A percentile compares a stretch with the other conserved stretches of the same genome.
phyloP scores from a whole-genome alignment of 1,140 invertebrate species.

The Papilio helenus region DNA sequence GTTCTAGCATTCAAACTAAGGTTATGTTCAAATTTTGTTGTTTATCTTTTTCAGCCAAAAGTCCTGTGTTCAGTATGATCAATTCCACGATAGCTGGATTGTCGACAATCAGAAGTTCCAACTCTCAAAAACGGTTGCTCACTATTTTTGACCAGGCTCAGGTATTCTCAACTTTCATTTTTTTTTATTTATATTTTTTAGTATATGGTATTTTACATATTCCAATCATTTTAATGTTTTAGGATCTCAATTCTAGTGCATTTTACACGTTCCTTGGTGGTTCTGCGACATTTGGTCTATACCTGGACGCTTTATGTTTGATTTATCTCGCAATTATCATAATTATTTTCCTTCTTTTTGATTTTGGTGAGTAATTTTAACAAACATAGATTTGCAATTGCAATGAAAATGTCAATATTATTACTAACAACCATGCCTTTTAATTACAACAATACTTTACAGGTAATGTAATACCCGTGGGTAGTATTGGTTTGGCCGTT shows the following conservation, averaged over 20 bases:
- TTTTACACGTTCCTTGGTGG: conserved; percentile 72
- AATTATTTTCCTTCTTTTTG: conserved; percentile 66
- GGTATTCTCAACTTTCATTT: conserved; percentile 51
- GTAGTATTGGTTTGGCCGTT: conserved; percentile 90
- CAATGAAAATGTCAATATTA: too few species aligned
- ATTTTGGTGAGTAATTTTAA: conserved; percentile 63
- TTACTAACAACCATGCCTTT: not conserved
- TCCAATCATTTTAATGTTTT: conserved; percentile 46
- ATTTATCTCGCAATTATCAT: conserved; percentile 67
- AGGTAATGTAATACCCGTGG: conserved; percentile 66
- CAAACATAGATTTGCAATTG: not conserved
- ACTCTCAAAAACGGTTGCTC: conserved; percentile 83
- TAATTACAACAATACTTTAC: not conserved
- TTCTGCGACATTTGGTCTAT: conserved; percentile 68
- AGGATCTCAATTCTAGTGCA: conserved; percentile 74
- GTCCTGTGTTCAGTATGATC: conserved; percentile 82
- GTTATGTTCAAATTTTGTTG: not conserved
- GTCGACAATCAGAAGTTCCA: conserved; percentile 75
- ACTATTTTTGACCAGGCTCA: conserved; percentile 86
- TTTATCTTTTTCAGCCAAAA: conserved; percentile 73
- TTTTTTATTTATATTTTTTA: not conserved
- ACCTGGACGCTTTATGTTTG: conserved; percentile 70
- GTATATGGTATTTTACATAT: not conserved
- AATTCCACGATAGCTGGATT: conserved; percentile 80
- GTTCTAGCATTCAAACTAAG: not conserved